These are phyloP conservation scores for Dermochelys coriacea DNA, from an alignment of 2,797 vertebrate genomes.

Conservation along the genomic window DNA sequence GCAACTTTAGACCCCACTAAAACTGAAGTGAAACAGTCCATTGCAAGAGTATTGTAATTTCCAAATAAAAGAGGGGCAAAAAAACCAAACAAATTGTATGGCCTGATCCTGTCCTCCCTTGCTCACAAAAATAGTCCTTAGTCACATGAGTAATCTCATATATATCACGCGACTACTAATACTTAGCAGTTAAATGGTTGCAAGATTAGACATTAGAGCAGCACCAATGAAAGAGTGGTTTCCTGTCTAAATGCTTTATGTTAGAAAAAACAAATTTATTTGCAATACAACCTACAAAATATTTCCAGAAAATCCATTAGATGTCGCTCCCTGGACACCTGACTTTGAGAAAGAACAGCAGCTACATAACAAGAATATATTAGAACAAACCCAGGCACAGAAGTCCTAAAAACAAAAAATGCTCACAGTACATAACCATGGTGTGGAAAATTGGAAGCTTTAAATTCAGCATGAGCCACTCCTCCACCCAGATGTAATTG, in stretches of 20 bases:
- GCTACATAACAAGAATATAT: neutral
- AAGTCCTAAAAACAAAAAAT: neutral
- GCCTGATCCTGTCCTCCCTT: neutral
- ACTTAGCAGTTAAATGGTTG: too few relatives aligned
- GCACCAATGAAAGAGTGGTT: rapidly evolving
- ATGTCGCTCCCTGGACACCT: rapidly evolving
- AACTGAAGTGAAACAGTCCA: rapidly evolving
- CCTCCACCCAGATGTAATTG: neutral
- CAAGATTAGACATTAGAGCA: too few relatives aligned
- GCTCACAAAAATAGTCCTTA: neutral
- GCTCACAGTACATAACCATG: neutral
- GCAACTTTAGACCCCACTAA: neutral
- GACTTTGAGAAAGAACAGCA: neutral
- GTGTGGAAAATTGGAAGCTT: rapidly evolving
- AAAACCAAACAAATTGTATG: rapidly evolving
- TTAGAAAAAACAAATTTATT: neutral
- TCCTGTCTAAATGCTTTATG: rapidly evolving
- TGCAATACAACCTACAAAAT: rapidly evolving
- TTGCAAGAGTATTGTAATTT: neutral
- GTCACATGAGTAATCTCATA: neutral
- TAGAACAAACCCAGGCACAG: neutral
- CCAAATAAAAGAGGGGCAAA: neutral
- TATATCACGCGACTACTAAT: neutral
- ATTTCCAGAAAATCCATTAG: neutral
- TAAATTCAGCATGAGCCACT: neutral